Evolutionary conservation across 1,140 invertebrate genomes (phyloP), one percentile per base, ranked within the genome.

Genomic region (Coenobita brevimanus): DNA sequence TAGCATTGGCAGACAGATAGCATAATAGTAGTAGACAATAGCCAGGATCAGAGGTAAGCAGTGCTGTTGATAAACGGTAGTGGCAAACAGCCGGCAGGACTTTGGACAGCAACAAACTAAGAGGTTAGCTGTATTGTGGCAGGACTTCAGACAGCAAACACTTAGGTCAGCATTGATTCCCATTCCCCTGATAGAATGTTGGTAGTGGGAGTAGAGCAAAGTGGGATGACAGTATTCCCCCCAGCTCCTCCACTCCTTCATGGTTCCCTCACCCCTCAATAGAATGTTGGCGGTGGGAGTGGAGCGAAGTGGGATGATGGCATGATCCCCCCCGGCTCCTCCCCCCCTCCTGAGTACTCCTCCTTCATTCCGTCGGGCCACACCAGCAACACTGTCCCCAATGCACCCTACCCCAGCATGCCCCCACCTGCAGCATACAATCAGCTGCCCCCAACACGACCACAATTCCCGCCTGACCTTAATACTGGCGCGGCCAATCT

Each of bases 341-440:
- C 89, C 3, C 86, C 85, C 33, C 89, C 89, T 64, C 89, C 89
- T 80, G 69, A 73, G 24, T 88, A 90, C 41, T 80, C 89, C 27
- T 90, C 89, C 62, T 80, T 84, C 82, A 67, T 71, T 21, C 79
- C 81, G 8, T 67, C 73, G 57, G 85, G 85, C 62, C 85, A 87
- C 50, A 21, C 46, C 3, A 67, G 60, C 43, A 43, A 80, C 62
- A 24, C 38, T 82, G 83, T 64, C 82, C 87, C 33, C 85, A 86
- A 21, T 82, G 83, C 54, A 75, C 89, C 54, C 81, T 88, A 38
- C 91, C 91, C 17, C 89, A 91, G 13, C 91, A 93, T 67, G 93
- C 38, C 46, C 36, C 82, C 46, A 6, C 96, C 96, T 24, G 96
- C 96, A 91, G 96, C 96, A 24, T 94, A 95, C 88, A 96, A 96